These are phyloP conservation scores for Raja brachyura DNA, from an alignment of 2,113 vertebrate species.

Conservation along the genomic window DNA sequence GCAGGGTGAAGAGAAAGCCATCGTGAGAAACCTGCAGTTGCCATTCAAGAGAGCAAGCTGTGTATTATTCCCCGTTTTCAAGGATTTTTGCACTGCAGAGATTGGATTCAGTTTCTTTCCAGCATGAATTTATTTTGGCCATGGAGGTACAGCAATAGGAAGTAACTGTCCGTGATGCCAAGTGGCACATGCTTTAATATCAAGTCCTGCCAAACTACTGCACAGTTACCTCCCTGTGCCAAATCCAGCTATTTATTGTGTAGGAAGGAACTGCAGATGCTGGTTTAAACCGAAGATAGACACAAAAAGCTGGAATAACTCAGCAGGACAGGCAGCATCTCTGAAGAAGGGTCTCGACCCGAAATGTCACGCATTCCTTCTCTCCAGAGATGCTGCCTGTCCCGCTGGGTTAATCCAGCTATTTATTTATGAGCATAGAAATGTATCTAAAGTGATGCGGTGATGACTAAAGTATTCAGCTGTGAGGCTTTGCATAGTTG, in stretches of 20 bases:
- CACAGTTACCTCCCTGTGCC: neutral
- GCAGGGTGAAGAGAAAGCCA: neutral
- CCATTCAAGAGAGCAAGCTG: neutral
- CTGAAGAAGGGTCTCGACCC: no score
- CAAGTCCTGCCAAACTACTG: neutral
- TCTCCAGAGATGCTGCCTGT: no score
- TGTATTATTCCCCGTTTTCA: neutral
- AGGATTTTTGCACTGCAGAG: neutral
- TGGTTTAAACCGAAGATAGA: no score
- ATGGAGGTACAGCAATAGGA: neutral
- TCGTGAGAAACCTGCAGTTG: neutral
- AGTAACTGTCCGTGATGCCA: neutral
- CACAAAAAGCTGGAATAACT: no score
- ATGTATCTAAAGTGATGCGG: neutral
- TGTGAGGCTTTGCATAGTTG: neutral
- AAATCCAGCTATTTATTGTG: neutral
- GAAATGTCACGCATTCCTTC: no score
- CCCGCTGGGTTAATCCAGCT: neutral
- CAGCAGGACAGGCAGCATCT: no score
- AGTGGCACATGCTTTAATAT: neutral
- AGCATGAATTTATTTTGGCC: neutral
- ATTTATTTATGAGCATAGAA: conserved; percentile 7
- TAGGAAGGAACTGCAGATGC: no score
- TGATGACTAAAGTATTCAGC: no score
- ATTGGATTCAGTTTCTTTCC: conserved; percentile 4